Percentiles rank a stretch among this genome's conserved stretches.
phyloP scores from a whole-genome alignment of 2,888 invertebrate species.

The Sipha maydis region DNA sequence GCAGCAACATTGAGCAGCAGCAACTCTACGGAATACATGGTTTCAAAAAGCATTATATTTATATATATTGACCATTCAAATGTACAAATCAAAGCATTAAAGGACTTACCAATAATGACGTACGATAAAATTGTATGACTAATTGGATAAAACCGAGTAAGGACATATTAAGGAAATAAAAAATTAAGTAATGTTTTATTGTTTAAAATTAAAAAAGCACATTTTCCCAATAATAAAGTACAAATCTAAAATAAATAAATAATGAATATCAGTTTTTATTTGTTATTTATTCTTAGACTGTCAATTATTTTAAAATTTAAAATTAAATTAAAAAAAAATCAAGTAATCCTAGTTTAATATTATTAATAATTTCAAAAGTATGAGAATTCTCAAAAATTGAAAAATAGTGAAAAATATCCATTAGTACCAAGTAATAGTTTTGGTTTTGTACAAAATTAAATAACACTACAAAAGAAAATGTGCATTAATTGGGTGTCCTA shows the following conservation, averaged over 20 bases:
- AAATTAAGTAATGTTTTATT: not conserved
- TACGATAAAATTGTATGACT: constrained; percentile 20
- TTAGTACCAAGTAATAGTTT: not conserved
- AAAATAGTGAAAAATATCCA: not conserved
- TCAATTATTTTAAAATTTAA: not conserved
- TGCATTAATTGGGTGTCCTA: not conserved
- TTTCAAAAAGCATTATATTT: constrained; percentile 52
- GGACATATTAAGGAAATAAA: not conserved
- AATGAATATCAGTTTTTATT: not conserved
- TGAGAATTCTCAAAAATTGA: not conserved
- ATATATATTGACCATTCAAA: constrained; percentile 14
- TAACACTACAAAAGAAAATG: not conserved
- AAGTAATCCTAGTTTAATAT: too few relatives aligned
- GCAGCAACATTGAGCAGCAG: constrained; percentile 48
- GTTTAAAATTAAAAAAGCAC: not conserved
- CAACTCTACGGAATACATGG: constrained; percentile 52
- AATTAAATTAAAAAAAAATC: not conserved
- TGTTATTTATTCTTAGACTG: not conserved
- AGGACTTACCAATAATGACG: constrained; percentile 47
- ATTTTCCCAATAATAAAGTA: not conserved
- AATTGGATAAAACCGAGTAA: not conserved
- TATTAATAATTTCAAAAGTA: not conserved
- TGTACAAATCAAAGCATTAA: constrained; percentile 39
- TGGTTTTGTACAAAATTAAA: not conserved
- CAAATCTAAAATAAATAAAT: not conserved